A percentile compares a stretch with the other conserved stretches of the same genome.
Evolutionary conservation across 2,888 invertebrate species (phyloP).

Genomic region (Nomada fabriciana): DNA sequence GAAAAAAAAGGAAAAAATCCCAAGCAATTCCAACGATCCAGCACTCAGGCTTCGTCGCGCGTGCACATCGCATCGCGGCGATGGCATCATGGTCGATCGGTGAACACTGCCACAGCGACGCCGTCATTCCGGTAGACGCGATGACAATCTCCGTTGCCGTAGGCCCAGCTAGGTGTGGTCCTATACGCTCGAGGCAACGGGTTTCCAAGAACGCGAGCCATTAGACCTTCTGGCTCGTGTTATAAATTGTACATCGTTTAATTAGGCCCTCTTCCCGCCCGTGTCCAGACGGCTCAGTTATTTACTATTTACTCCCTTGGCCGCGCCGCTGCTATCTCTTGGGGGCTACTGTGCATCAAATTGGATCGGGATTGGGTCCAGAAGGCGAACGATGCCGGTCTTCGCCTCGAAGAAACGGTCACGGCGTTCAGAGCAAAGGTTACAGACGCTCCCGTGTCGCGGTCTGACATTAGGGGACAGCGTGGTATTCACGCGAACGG

Average conservation of each 20-base stretch:
- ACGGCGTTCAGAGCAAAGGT: constrained; percentile 41
- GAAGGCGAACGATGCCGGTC: constrained; percentile 22
- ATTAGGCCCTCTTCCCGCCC: constrained; percentile 81
- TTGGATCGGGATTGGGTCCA: constrained; percentile 77
- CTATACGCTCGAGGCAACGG: constrained; percentile 78
- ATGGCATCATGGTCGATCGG: constrained; percentile 31
- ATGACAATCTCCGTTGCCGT: constrained; percentile 80
- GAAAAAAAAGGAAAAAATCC: not conserved
- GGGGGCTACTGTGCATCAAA: constrained; percentile 80
- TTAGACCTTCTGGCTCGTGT: constrained; percentile 84
- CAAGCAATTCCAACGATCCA: not conserved
- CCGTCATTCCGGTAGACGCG: constrained; percentile 73
- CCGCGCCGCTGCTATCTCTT: constrained; percentile 63
- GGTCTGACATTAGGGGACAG: not conserved
- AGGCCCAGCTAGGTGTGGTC: constrained; percentile 83
- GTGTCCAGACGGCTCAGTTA: constrained; percentile 73
- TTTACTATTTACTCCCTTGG: constrained; percentile 78
- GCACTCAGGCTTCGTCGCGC: not conserved
- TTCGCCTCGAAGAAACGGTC: constrained; percentile 12
- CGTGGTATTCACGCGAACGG: constrained; percentile 1
- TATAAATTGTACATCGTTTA: constrained; percentile 85
- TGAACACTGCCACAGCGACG: constrained; percentile 42
- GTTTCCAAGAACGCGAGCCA: constrained; percentile 84
- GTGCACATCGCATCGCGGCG: constrained; percentile 7
- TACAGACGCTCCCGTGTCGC: not conserved